Base-by-base conservation (phyloP, 2,888 invertebrate genomes). In the Gastrophysa polygoni region DNA sequence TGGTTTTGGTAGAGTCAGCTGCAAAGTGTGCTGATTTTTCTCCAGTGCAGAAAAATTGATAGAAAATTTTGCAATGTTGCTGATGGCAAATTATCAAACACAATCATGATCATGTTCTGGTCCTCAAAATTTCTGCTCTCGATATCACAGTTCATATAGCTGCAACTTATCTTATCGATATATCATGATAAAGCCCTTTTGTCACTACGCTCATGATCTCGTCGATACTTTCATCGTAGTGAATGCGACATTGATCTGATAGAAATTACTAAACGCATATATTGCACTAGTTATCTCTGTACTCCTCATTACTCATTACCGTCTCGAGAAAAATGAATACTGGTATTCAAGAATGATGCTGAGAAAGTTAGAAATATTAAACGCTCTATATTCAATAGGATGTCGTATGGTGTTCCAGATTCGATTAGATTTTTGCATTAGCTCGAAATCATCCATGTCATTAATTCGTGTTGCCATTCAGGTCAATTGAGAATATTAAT, bases 331-430 rank as follows among this genome's bases (percentile, higher is more conserved):
- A 51, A 51, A n/a, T 29, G 16, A 51, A 55, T 21, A 47, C 28
- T 38, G 57, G 59, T 62, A 61, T 70, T 68, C 70, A 63, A 70
- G 69, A 77, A 72, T 73, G 43, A 71, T 69, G 71, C 64, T 70
- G 76, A 71, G 80, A 81, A 81, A 81, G 80, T 79, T 78, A 73
- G 76, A 73, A 74, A 75, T 74, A 75, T 75, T 71, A 74, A 75
- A 72, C 73, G 77, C 72, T 75, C 76, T 67, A 74, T 75, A 73
- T 78, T 75, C 73, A 70, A 68, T 72, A 78, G 75, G 75, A 76
- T 77, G 74, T 72, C 71, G 63, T 59, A 50, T 58, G 55, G 47
- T 74, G 78, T 70, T 77, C 79, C 64, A 80, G 75, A 77, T 79
- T 78, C 17, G 69, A 68, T 61, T 18, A n/a, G 21, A 44, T 61